phyloP scores from a whole-genome alignment of 2,888 invertebrate species.

The Cosmia trapezina region DNA sequence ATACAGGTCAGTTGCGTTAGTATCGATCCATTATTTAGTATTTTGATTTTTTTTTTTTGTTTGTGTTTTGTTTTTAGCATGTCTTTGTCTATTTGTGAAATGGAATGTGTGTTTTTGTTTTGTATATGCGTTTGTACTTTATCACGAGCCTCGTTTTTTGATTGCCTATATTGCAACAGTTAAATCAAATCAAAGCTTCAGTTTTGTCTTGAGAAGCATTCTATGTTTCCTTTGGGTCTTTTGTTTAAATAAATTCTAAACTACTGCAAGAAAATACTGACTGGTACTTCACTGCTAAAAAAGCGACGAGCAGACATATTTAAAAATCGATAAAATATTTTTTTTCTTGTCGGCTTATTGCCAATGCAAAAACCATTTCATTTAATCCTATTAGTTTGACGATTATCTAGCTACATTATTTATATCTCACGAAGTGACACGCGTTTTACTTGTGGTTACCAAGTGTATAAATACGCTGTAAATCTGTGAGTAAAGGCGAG shows the following conservation, averaged over 20 bases:
- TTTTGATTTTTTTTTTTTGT: conserved; percentile 15
- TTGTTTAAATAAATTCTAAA: neutral
- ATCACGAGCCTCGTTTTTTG: neutral
- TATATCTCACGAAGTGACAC: too few relatives aligned
- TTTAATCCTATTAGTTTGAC: neutral
- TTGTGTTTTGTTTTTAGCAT: conserved; percentile 7
- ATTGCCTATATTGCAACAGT: too few relatives aligned
- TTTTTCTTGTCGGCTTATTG: too few relatives aligned
- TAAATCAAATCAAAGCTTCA: neutral
- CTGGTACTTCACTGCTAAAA: neutral
- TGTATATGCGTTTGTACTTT: neutral
- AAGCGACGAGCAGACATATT: neutral
- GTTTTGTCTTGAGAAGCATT: neutral
- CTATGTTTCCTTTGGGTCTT: too few relatives aligned
- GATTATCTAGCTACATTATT: neutral
- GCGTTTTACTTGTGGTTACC: too few relatives aligned
- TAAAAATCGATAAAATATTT: neutral
- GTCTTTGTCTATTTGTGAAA: too few relatives aligned
- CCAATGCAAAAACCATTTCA: neutral
- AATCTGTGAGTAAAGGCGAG: too few relatives aligned
- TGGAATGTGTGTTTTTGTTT: neutral
- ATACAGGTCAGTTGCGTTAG: conserved; percentile 75
- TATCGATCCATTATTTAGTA: conserved; percentile 47
- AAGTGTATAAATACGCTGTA: too few relatives aligned
- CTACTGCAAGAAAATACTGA: neutral